A percentile compares a stretch with the other conserved stretches of the same genome.
These are phyloP conservation scores for Seriola quinqueradiata DNA, from an alignment of 2,113 vertebrate genomes.

Conservation along the genomic window DNA sequence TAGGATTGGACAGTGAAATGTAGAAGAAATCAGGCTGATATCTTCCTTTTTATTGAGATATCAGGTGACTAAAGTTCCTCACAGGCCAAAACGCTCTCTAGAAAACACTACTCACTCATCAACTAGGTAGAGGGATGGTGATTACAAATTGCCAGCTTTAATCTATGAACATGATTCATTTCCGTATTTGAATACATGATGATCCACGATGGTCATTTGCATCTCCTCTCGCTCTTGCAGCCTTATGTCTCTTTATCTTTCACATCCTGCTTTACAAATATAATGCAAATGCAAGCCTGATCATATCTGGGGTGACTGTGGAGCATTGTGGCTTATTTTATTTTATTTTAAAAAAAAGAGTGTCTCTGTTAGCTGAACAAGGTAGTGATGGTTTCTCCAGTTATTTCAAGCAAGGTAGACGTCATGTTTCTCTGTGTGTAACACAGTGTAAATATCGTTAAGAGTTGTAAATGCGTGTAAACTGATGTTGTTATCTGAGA, in stretches of 20 bases:
- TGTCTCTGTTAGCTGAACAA: neutral
- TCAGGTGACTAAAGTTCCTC: too few species aligned
- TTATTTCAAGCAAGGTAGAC: neutral
- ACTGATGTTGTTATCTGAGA: neutral
- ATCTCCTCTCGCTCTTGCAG: neutral
- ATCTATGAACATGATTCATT: neutral
- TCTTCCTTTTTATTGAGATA: too few species aligned
- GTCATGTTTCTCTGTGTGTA: neutral
- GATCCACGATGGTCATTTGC: too few species aligned
- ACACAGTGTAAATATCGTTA: neutral
- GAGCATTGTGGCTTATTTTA: neutral
- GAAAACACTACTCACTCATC: too few species aligned
- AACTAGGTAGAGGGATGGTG: too few species aligned
- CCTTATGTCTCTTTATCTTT: neutral
- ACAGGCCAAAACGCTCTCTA: too few species aligned
- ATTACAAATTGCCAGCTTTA: neutral
- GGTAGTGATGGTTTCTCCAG: neutral
- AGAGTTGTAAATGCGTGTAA: neutral
- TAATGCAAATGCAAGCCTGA: conserved; percentile 57
- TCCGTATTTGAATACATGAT: neutral
- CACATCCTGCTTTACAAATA: conserved; percentile 47
- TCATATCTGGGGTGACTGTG: neutral
- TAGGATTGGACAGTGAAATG: neutral
- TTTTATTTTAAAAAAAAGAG: neutral
- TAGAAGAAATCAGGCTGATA: too few species aligned